Evolutionary conservation across 2,797 vertebrate species (phyloP).

Genomic region (Limnodromus scolopaceus): DNA sequence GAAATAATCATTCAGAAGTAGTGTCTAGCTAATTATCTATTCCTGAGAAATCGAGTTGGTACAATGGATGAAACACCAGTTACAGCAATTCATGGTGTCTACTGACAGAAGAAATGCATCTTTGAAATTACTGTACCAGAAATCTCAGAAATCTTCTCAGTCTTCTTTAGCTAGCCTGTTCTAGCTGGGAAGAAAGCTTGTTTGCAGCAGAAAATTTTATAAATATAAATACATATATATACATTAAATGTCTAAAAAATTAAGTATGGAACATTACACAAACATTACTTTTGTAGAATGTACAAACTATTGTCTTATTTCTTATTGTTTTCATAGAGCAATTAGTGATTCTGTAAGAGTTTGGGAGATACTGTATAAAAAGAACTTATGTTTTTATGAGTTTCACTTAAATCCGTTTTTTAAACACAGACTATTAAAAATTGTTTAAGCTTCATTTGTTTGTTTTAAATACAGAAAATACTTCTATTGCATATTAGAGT

Average conservation of each 20-base stretch:
- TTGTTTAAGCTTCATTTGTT: background rate
- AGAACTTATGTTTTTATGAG: background rate
- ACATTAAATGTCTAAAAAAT: background rate
- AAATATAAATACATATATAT: fast-evolving
- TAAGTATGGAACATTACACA: background rate
- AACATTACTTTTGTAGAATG: background rate
- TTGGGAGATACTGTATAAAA: background rate
- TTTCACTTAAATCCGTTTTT: background rate
- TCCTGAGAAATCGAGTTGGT: conserved; percentile 29
- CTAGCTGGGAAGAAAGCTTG: background rate
- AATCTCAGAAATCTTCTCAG: conserved; percentile 4
- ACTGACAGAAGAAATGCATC: conserved; percentile 39
- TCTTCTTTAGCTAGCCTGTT: background rate
- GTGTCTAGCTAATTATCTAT: conserved; percentile 62
- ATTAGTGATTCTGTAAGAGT: background rate
- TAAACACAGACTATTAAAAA: background rate
- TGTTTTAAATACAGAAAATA: background rate
- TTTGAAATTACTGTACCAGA: conserved; percentile 22
- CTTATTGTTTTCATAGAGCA: background rate
- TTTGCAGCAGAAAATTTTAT: background rate
- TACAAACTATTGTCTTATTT: background rate
- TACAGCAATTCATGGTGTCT: conserved; percentile 10
- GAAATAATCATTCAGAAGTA: conserved; percentile 59
- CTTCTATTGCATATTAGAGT: background rate
- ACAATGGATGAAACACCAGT: conserved; percentile 67